Evolutionary conservation across 2,113 vertebrate species (phyloP).

Genomic region (Orientallactaga bullata): DNA sequence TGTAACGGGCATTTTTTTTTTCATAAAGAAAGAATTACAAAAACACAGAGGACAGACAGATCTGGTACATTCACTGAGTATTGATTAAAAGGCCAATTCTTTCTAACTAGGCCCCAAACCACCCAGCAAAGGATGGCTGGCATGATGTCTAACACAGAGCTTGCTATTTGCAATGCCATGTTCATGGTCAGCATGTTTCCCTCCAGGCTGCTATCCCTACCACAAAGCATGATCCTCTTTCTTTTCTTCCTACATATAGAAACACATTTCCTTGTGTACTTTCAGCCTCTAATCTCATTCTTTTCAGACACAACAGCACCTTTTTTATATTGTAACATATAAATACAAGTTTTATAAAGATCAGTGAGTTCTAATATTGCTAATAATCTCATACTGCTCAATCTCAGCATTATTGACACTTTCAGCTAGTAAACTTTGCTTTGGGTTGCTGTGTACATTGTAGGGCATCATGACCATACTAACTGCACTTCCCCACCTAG

Average conservation of each 20-base stretch:
- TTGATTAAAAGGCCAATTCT: slow-evolving; percentile 65
- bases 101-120: slow-evolving; percentile 30
- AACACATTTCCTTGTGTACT: background rate
- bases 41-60: slow-evolving; percentile 61
- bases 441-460: background rate
- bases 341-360: slow-evolving; percentile 17
- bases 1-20: slow-evolving; percentile 60
- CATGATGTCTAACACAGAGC: background rate
- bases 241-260: background rate
- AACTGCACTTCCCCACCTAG: background rate
- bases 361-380: background rate
- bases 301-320: background rate
- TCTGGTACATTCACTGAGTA: slow-evolving; percentile 74
- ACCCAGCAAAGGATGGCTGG: slow-evolving; percentile 39
- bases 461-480: background rate
- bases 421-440: background rate
- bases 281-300: background rate
- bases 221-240: background rate
- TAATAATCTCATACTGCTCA: background rate
- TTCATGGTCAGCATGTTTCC: slow-evolving; percentile 29
- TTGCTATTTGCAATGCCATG: slow-evolving; percentile 22
- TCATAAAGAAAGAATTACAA: slow-evolving; percentile 54
- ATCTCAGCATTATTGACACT: background rate
- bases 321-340: background rate
- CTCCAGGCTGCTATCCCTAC: background rate